Conservation (phyloP, 2,888 invertebrate species). For the Muscina levida region DNA sequence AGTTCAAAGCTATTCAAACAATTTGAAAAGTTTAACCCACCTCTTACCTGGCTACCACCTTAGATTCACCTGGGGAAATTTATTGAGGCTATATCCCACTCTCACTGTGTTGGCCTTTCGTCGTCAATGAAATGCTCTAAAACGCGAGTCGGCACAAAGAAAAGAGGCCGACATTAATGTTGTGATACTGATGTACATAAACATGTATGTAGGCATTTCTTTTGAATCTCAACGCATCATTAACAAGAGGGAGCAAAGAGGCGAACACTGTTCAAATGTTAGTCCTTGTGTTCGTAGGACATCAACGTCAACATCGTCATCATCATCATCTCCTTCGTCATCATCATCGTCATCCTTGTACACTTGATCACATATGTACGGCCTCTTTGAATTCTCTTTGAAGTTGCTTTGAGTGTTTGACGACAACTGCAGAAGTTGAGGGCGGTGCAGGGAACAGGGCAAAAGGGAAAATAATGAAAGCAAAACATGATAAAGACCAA, state of each 20-base stretch:
- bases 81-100: background rate
- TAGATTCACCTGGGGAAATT: constrained; percentile 6
- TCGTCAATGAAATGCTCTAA: background rate
- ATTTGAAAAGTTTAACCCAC: too few species aligned
- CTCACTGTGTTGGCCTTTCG: background rate
- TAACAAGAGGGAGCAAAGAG: background rate
- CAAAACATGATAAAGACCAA: background rate
- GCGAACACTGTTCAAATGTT: constrained; percentile 13
- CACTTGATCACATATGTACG: constrained; percentile 42
- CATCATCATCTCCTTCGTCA: constrained; percentile 3
- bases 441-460: too few species aligned
- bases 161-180: constrained; percentile 20
- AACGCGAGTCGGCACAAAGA: constrained; percentile 1
- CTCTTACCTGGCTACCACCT: too few species aligned
- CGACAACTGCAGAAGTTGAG: too few species aligned
- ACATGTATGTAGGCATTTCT: constrained; percentile 1
- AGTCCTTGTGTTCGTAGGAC: constrained; percentile 10
- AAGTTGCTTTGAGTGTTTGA: constrained; percentile 48
- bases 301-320: constrained; percentile 11
- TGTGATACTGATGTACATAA: constrained; percentile 3
- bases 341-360: background rate
- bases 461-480: background rate
- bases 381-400: constrained; percentile 57
- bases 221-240: constrained; percentile 12
- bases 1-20: too few species aligned